phyloP scores from a whole-genome alignment of 2,888 invertebrate species.

The Rhamnusium bicolor region DNA sequence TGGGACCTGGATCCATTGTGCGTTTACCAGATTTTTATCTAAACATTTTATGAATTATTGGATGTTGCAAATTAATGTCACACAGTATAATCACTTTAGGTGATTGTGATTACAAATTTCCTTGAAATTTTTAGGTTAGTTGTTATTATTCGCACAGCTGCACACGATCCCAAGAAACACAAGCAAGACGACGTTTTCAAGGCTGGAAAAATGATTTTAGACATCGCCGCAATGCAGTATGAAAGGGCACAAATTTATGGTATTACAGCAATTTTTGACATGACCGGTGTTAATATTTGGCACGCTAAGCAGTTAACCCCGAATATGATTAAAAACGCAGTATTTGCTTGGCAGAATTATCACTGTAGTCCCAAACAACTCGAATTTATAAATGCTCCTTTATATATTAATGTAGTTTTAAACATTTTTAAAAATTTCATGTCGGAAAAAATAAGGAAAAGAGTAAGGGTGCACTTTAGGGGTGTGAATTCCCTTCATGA shows the following conservation, averaged over 20 bases:
- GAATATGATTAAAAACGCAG: constrained; percentile 74
- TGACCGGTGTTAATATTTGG: constrained; percentile 73
- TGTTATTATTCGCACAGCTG: constrained; percentile 75
- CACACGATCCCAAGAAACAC: constrained; percentile 75
- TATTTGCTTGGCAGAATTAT: constrained; percentile 81
- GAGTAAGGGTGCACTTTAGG: constrained; percentile 74
- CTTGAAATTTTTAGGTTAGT: constrained; percentile 69
- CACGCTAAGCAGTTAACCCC: constrained; percentile 73
- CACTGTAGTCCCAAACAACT: constrained; percentile 79
- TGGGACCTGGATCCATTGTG: too few species aligned
- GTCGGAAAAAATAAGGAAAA: constrained; percentile 74
- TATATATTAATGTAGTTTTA: constrained; percentile 79
- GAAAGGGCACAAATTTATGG: constrained; percentile 72
- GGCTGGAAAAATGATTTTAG: constrained; percentile 77
- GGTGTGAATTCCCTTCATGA: constrained; percentile 70
- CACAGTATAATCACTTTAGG: too few species aligned
- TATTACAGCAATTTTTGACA: constrained; percentile 76
- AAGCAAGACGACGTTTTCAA: constrained; percentile 77
- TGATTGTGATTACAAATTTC: background rate
- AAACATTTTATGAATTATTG: too few species aligned
- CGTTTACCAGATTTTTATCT: too few species aligned
- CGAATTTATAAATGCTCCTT: constrained; percentile 78
- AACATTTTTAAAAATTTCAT: constrained; percentile 79
- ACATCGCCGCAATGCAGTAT: constrained; percentile 72
- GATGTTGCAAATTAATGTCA: too few species aligned